Conservation (phyloP, 2,888 invertebrate genomes). For the Caenorhabditis afra region DNA sequence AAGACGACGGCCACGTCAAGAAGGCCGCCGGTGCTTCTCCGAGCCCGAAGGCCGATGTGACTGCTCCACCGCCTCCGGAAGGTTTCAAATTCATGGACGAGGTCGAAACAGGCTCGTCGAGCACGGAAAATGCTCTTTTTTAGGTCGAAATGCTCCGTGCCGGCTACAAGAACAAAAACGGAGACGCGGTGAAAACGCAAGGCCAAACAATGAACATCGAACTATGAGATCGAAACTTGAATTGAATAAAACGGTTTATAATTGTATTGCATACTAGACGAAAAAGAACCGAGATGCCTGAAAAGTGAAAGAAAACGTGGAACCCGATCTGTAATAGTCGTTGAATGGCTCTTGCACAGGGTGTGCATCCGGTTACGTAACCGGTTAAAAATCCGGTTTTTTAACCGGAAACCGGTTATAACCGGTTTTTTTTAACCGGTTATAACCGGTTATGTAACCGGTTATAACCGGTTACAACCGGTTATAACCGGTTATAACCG, state of each 20-base stretch:
- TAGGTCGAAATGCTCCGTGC: constrained; percentile 59
- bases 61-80: constrained; percentile 51
- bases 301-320: constrained; percentile 28
- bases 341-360: not conserved
- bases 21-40: constrained; percentile 33
- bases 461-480: too few species aligned
- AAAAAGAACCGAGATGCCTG: constrained; percentile 38
- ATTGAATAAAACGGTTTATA: constrained; percentile 16
- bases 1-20: constrained; percentile 38
- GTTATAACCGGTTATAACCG: too few species aligned
- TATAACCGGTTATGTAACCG: too few species aligned
- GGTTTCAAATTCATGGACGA: constrained; percentile 55
- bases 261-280: constrained; percentile 14
- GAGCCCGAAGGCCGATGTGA: constrained; percentile 45
- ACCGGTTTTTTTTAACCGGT: too few species aligned
- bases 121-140: not conserved
- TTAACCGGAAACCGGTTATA: too few species aligned
- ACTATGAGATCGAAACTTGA: constrained; percentile 21
- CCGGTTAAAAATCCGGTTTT: too few species aligned
- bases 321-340: constrained; percentile 23
- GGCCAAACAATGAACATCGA: constrained; percentile 48
- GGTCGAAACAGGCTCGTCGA: not conserved
- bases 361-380: too few species aligned
- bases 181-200: constrained; percentile 48
- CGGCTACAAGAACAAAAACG: constrained; percentile 57